Evolutionary conservation across 2,797 vertebrate species (phyloP), one percentile per base, ranked within the genome.

Genomic region (Novumbra hubbsi): DNA sequence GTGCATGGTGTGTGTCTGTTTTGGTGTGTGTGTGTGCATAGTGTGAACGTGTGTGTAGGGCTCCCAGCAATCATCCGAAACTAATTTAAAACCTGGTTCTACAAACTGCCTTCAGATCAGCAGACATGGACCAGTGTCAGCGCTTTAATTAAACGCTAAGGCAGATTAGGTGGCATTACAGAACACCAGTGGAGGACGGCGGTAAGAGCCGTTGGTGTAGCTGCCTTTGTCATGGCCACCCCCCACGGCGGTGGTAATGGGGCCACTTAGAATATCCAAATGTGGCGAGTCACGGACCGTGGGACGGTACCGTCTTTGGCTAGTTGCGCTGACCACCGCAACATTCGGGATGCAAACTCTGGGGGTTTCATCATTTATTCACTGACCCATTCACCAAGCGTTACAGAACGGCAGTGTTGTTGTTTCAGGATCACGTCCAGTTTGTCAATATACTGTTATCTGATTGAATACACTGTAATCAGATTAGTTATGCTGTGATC

Each of bases 51-150:
- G 48, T 73, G 63, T 66, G 63, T 67, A 24, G 34, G n/a, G 24
- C n/a, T n/a, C n/a, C n/a, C 6, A 74, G 72, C 78, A 83, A 80
- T 81, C 74, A 81, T 78, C 84, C 30, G 9, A 81, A 57, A 80
- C 83, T 88, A 83, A 90, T 88, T 85, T 84, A 81, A 85, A 86
- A 84, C 63, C 79, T 83, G 21, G 76, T 86, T 57, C 78, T 84
- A 81, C 80, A 12, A 12, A 83, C 63, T 71, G 73, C 78, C 77
- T 45, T 45, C 41, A 45, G 41, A 45, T 4, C 41, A 83, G 81
- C 78, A 80, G 72, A 55, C 32, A 4, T 24, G 78, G 80, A 75
- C 73, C 15, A 45, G 32, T 50, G 50, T 32, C 52, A 71, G 27
- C 24, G 19, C 60, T 49, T 32, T 70, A 77, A 81, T 84, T 76